phyloP scores from a whole-genome alignment of 2,888 invertebrate genomes.

The Pseudococcus longispinus region DNA sequence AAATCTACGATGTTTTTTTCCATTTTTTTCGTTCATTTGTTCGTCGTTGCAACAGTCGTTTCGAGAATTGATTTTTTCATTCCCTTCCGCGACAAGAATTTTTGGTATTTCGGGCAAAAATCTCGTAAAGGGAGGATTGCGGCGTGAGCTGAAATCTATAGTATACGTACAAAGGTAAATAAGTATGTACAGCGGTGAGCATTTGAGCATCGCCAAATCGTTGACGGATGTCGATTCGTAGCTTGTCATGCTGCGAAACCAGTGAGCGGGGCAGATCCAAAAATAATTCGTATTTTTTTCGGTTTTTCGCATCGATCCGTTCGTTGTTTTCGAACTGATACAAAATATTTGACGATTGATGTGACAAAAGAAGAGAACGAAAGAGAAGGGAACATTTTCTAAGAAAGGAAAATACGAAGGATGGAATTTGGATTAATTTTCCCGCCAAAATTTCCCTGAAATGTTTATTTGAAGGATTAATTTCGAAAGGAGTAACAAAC shows the following conservation, averaged over 20 bases:
- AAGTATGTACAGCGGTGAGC: neutral
- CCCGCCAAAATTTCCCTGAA: too few relatives aligned
- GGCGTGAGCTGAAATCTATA: too few relatives aligned
- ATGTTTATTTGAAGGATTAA: too few relatives aligned
- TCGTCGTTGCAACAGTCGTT: neutral
- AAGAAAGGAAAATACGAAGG: too few relatives aligned
- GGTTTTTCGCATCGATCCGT: neutral
- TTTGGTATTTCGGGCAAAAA: neutral
- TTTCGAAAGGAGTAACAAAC: too few relatives aligned
- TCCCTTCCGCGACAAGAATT: neutral
- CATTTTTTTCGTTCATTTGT: neutral
- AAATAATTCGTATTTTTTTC: neutral
- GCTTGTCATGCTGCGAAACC: neutral
- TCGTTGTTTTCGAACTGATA: neutral
- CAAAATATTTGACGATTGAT: neutral
- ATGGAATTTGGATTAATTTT: too few relatives aligned
- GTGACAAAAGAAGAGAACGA: neutral
- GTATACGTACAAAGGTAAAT: neutral
- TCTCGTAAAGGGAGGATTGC: neutral
- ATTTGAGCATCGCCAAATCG: constrained; percentile 7
- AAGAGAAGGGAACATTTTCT: neutral
- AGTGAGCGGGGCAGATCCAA: neutral
- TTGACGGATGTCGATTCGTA: constrained; percentile 1
- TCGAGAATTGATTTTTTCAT: neutral
- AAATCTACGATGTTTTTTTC: constrained; percentile 7